phyloP scores from a whole-genome alignment of 2,113 vertebrate genomes.

The Scytalopus superciliaris region DNA sequence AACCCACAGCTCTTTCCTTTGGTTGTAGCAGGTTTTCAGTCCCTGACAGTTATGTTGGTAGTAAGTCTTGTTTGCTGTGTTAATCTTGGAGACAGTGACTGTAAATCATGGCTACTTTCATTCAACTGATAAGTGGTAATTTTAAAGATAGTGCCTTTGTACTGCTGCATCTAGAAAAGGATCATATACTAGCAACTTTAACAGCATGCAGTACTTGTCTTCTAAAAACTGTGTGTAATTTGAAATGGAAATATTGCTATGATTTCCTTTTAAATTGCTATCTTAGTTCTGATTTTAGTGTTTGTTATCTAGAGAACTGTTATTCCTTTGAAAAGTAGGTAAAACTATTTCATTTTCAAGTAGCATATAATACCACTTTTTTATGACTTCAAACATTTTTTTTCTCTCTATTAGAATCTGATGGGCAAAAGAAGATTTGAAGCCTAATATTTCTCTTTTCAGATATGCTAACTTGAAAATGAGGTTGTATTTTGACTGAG shows the following conservation, averaged over 20 bases:
- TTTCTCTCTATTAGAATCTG: neutral
- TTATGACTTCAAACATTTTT: neutral
- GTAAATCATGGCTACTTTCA: neutral
- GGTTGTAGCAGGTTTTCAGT: neutral
- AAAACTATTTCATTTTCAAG: neutral
- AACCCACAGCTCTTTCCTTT: neutral
- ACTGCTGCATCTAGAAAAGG: neutral
- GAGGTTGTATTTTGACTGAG: neutral
- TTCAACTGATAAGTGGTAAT: neutral
- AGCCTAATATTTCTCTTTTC: neutral
- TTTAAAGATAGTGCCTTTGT: neutral
- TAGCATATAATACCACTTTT: neutral
- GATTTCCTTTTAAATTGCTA: neutral
- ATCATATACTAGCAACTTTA: neutral
- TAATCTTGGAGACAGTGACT: neutral
- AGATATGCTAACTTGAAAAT: neutral
- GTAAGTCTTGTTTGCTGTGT: neutral
- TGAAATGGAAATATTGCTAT: neutral
- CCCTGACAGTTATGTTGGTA: neutral
- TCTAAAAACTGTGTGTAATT: neutral
- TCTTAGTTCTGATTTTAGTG: neutral
- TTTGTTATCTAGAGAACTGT: neutral
- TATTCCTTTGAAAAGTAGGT: neutral
- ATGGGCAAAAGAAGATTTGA: neutral
- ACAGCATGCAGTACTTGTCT: neutral